Percentiles rank a stretch among this genome's conserved stretches.
Conservation (phyloP, 2,888 invertebrate species). For the Pristionchus mayeri region DNA sequence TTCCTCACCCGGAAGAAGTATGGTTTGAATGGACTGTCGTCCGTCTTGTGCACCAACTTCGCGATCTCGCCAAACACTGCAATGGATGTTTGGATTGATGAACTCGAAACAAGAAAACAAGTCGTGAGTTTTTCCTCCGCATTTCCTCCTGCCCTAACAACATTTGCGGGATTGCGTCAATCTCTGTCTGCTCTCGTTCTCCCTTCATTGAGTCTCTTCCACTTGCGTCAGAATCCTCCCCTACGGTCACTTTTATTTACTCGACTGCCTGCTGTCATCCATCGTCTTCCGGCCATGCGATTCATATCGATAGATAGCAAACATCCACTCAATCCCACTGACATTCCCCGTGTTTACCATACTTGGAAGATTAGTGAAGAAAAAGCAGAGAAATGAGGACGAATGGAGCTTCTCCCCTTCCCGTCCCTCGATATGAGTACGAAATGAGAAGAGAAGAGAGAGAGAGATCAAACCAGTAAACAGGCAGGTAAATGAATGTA, state of each 20-base stretch:
- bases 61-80: slow-evolving; percentile 17
- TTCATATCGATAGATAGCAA: background rate
- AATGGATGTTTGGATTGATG: too few species aligned
- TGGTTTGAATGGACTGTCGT: slow-evolving; percentile 18
- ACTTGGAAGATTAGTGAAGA: background rate
- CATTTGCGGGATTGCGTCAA: slow-evolving; percentile 13
- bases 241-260: slow-evolving; percentile 20
- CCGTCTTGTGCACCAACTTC: background rate
- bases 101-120: background rate
- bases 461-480: background rate
- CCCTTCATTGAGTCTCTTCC: background rate
- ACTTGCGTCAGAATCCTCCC: background rate
- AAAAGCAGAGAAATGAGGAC: background rate
- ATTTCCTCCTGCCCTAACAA: slow-evolving; percentile 28
- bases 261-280: background rate
- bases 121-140: background rate
- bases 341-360: background rate
- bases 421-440: too few species aligned
- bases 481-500: background rate
- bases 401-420: too few species aligned
- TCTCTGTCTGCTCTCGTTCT: background rate
- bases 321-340: background rate
- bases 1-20: background rate
- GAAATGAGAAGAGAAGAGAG: background rate
- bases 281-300: slow-evolving; percentile 20